Percentiles rank a stretch among this genome's conserved stretches.
Evolutionary conservation across 2,113 vertebrate genomes (phyloP).

Genomic region (Zosterops lateralis): DNA sequence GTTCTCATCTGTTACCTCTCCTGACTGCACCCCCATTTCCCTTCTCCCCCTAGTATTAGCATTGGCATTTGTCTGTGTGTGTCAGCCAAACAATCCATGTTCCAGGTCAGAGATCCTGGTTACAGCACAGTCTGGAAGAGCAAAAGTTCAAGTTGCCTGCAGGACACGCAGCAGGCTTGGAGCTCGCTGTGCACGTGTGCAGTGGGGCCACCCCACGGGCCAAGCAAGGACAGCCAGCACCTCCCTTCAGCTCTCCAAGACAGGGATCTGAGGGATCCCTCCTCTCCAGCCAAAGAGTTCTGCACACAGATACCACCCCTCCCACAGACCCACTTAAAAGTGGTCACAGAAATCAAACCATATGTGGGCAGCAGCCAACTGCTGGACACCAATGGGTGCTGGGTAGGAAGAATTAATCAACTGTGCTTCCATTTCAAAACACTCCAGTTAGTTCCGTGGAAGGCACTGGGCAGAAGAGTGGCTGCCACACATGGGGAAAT

Average conservation of each 20-base stretch:
- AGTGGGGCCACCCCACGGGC: not conserved
- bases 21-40: not conserved
- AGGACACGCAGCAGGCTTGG: fast-evolving
- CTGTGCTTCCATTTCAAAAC: not conserved
- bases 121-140: not conserved
- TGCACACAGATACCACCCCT: not conserved
- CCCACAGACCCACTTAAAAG: not conserved
- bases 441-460: not conserved
- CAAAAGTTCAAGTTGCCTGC: slow-evolving; percentile 10
- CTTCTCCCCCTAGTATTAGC: slow-evolving; percentile 6
- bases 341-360: fast-evolving
- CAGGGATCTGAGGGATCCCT: not conserved
- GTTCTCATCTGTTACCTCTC: not conserved
- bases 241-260: not conserved
- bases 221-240: not conserved
- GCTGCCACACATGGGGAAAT: fast-evolving
- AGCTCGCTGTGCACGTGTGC: fast-evolving
- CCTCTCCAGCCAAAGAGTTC: not conserved
- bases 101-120: slow-evolving; percentile 19
- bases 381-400: not conserved
- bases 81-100: not conserved
- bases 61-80: slow-evolving; percentile 12
- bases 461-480: not conserved
- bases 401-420: not conserved
- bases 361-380: not conserved